Conservation (phyloP, 2,113 vertebrate genomes). For the Cebus imitator region DNA sequence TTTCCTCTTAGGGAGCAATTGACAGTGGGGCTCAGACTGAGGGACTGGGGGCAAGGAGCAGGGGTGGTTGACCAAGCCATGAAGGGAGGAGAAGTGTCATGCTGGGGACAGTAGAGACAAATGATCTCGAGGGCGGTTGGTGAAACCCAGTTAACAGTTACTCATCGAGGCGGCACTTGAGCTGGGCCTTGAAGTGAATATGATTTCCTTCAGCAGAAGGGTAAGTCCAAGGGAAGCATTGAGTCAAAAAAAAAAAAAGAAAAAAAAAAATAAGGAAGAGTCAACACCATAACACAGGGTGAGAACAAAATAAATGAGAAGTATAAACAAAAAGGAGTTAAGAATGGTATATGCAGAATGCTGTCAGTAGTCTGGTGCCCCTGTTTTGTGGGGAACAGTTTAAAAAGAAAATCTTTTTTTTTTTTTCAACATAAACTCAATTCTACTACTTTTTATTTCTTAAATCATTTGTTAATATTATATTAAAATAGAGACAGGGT, state of each 20-base stretch:
- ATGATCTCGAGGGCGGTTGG: no score
- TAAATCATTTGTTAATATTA: neutral
- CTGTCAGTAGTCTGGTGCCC: no score
- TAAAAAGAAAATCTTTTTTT: neutral
- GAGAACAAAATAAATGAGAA: neutral
- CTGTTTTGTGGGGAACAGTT: neutral
- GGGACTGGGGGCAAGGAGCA: neutral
- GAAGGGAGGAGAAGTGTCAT: neutral
- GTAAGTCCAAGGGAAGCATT: neutral
- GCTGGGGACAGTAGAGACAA: neutral
- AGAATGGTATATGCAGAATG: neutral
- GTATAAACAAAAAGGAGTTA: neutral
- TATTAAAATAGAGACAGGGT: no score
- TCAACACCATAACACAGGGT: no score
- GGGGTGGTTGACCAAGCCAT: neutral
- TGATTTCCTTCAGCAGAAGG: neutral
- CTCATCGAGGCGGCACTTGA: neutral
- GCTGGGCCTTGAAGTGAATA: neutral
- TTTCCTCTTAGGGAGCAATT: neutral
- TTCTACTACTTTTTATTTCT: neutral
- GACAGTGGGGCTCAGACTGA: neutral
- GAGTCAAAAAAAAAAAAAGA: no score
- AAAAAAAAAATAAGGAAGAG: no score
- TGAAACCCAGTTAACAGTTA: neutral
- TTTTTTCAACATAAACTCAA: neutral